A percentile compares a stretch with the other conserved stretches of the same genome.
Conservation (phyloP, 2,888 invertebrate species). For the Punctoribates punctum region DNA sequence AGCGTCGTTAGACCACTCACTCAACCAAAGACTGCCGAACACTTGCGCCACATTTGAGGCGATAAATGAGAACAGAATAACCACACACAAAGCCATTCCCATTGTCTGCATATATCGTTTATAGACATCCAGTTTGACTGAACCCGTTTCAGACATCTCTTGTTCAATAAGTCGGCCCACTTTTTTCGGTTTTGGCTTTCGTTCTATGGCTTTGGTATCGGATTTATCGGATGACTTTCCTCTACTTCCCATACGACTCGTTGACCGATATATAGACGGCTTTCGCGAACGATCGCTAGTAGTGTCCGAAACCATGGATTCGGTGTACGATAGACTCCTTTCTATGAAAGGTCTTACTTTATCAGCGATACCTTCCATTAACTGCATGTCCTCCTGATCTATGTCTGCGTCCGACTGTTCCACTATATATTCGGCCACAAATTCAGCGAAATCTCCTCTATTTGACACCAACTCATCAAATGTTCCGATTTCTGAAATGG, state of each 20-base stretch:
- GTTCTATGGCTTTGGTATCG: neutral
- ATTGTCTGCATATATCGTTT: constrained; percentile 41
- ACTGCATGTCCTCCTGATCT: constrained; percentile 26
- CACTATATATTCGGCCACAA: constrained; percentile 55
- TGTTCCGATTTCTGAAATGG: constrained; percentile 55
- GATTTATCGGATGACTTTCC: neutral
- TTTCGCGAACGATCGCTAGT: neutral
- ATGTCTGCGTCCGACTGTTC: constrained; percentile 32
- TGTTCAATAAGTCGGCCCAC: constrained; percentile 43
- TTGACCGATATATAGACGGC: neutral
- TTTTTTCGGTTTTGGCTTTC: neutral
- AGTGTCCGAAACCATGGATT: constrained; percentile 1
- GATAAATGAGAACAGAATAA: constrained; percentile 62
- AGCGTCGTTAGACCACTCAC: constrained; percentile 49
- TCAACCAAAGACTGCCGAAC: constrained; percentile 47
- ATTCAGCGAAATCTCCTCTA: constrained; percentile 56
- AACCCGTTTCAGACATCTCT: constrained; percentile 55
- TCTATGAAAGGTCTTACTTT: constrained; percentile 33
- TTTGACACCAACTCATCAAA: constrained; percentile 54
- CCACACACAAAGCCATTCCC: constrained; percentile 59
- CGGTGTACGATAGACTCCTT: neutral
- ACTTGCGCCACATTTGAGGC: constrained; percentile 38
- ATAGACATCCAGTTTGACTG: constrained; percentile 45
- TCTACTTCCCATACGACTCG: neutral
- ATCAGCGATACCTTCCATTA: constrained; percentile 24